Evolutionary conservation across 2,888 invertebrate species (phyloP), one percentile per base, ranked within the genome.

Genomic region (Protonemura montana): DNA sequence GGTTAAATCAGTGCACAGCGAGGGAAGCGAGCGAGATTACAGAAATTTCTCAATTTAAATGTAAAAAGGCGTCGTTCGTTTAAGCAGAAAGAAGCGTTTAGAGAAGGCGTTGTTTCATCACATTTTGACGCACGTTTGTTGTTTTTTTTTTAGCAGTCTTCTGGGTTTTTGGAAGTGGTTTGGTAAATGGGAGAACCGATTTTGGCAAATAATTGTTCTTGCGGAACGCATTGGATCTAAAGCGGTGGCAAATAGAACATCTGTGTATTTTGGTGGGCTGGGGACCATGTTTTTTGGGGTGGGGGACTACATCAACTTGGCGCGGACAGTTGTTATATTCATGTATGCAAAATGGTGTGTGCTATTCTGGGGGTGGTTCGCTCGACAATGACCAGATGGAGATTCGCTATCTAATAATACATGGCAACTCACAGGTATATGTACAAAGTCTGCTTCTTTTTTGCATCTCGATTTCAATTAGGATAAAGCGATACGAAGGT

Each of bases 21-120:
- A 59, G 21, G 59, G 59, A 5, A 13, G 41, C 41, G 16, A 16
- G 59, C 16, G 59, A 59, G 59, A 59, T 59, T 59, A 59, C 6
- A 59, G 59, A 59, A 59, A 59, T 59, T 59, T 59, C 13, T 59
- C 59, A 59, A 59, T 59, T 59, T 59, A 59, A 59, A 59, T 59
- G 59, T 59, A 59, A 59, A 59, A 59, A 59, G 59, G 35, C 13
- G 59, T 59, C 21, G 35, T 35, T 35, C 5, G 35, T 6, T 6
- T 10, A 35, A 35, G 35, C 5, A 3, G 35, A 6, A 3, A 10
- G 35, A 21, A 21, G 2, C 7, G 3, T 59, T 59, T 10, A 59
- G 59, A 10, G 21, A n/a, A 1, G 59, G 59, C 59, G 59, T 21
- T 16, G 59, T 59, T 21, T 10, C 59, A 21, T 59, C 59, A 59